Conservation (phyloP, 2,113 vertebrate species). For the Carassius gibelio region DNA sequence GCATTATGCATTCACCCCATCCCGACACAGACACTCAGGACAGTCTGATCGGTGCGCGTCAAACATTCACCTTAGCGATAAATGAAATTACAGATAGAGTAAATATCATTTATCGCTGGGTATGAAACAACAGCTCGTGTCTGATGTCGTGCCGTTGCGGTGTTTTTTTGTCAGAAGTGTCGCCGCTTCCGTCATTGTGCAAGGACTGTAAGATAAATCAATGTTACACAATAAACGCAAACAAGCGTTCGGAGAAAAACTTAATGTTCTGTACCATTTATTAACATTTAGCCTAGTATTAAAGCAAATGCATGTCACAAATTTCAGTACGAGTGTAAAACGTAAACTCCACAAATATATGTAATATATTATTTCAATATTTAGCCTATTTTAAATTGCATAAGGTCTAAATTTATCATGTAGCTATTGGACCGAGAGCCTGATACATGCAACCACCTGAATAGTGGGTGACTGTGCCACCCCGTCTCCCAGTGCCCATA, state of each 20-base stretch:
- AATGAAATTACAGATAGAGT: neutral
- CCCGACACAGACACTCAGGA: neutral
- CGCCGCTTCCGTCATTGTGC: slow-evolving; percentile 81
- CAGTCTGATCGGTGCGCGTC: neutral
- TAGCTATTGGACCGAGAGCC: neutral
- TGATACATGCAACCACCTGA: slow-evolving; percentile 22
- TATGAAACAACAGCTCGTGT: neutral
- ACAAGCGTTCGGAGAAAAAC: no score
- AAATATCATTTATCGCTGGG: neutral
- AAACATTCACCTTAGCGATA: neutral
- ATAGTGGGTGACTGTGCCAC: slow-evolving; percentile 61
- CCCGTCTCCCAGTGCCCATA: slow-evolving; percentile 13
- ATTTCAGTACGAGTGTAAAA: neutral
- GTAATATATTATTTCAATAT: neutral
- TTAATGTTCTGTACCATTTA: neutral
- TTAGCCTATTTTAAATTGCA: neutral
- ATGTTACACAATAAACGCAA: slow-evolving; percentile 19
- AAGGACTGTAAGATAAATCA: slow-evolving; percentile 71
- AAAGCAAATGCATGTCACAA: neutral
- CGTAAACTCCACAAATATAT: neutral
- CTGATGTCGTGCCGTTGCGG: no score
- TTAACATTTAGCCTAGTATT: neutral
- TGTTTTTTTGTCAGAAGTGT: slow-evolving; percentile 49
- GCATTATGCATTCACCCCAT: slow-evolving; percentile 10
- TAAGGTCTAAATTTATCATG: no score